Evolutionary conservation across 2,888 invertebrate species (phyloP).

Genomic region (Sceliomorpha sp.): DNA sequence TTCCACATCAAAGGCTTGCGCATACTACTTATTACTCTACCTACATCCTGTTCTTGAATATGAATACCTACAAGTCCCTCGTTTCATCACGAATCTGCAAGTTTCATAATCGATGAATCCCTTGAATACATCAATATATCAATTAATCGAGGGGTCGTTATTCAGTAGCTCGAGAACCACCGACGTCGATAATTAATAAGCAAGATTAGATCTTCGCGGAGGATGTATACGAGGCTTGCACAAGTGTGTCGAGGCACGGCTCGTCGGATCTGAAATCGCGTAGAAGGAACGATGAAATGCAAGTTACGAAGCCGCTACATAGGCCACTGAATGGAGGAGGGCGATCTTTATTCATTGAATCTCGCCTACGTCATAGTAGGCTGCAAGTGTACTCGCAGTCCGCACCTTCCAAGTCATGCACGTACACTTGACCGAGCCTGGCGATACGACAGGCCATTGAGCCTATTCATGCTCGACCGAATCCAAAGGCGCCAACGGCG

Average conservation of each 20-base stretch:
- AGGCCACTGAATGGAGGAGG: constrained; percentile 34
- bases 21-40: too few relatives aligned
- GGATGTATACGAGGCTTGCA: constrained; percentile 15
- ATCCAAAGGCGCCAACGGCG: constrained; percentile 16
- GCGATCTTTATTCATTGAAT: constrained; percentile 20
- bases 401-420: constrained; percentile 58
- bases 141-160: constrained; percentile 24
- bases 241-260: constrained; percentile 43
- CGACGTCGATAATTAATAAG: constrained; percentile 37
- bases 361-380: constrained; percentile 28
- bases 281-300: constrained; percentile 41
- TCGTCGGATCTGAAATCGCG: constrained; percentile 45
- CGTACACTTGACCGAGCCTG: constrained; percentile 58
- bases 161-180: constrained; percentile 36
- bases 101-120: constrained; percentile 27
- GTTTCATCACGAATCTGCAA: constrained; percentile 14
- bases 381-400: constrained; percentile 19
- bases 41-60: too few relatives aligned
- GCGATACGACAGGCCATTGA: constrained; percentile 10
- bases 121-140: constrained; percentile 16
- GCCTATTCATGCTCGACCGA: constrained; percentile 19
- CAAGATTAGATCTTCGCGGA: constrained; percentile 39
- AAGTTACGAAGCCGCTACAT: constrained; percentile 34
- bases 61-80: too few relatives aligned
- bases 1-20: too few relatives aligned